Evolutionary conservation across 2,888 invertebrate genomes (phyloP).

Genomic region (Molorchus minor): DNA sequence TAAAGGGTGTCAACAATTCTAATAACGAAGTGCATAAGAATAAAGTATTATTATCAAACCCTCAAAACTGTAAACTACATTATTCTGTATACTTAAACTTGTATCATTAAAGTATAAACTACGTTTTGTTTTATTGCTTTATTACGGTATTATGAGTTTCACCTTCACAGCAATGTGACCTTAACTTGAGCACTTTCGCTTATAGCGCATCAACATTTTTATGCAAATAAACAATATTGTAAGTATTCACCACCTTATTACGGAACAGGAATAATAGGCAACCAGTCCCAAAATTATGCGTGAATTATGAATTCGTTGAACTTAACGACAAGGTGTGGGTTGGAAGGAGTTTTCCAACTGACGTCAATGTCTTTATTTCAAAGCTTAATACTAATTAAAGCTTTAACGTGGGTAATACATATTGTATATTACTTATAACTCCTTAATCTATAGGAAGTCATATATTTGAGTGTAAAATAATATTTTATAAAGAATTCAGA

Average conservation of each 20-base stretch:
- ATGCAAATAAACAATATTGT: background rate
- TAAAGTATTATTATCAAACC: too few relatives aligned
- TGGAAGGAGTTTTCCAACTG: background rate
- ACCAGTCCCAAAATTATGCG: background rate
- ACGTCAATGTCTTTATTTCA: background rate
- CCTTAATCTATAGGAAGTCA: too few relatives aligned
- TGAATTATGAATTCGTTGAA: slow-evolving; percentile 1
- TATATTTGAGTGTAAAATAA: too few relatives aligned
- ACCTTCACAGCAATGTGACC: background rate
- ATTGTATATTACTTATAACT: too few relatives aligned
- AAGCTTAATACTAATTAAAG: background rate
- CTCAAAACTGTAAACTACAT: too few relatives aligned
- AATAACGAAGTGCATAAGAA: too few relatives aligned
- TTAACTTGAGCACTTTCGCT: background rate
- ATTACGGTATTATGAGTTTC: background rate
- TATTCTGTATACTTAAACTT: too few relatives aligned
- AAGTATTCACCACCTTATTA: too few relatives aligned
- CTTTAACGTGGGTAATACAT: too few relatives aligned
- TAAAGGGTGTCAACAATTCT: too few relatives aligned
- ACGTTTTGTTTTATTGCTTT: background rate
- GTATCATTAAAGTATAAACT: too few relatives aligned
- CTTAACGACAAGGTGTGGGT: background rate
- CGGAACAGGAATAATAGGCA: background rate
- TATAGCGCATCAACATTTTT: background rate
- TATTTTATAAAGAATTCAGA: too few relatives aligned